phyloP scores from a whole-genome alignment of 2,113 vertebrate species.

The Austrofundulus limnaeus region DNA sequence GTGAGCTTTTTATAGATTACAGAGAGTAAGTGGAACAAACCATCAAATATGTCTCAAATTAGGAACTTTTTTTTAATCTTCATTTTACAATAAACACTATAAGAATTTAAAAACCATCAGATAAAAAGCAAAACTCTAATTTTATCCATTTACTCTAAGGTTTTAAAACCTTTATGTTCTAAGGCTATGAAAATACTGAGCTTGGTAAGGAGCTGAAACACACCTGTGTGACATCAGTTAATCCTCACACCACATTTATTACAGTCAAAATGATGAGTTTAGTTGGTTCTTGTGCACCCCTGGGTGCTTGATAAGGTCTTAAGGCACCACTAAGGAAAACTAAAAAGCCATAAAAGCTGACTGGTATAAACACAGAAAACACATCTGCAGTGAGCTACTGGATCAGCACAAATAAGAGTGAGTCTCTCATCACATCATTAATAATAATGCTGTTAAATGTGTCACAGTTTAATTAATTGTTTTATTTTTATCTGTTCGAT shows the following conservation, averaged over 20 bases:
- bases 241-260: constrained; percentile 7
- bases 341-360: constrained; percentile 20
- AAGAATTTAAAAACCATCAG: not conserved
- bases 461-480: not conserved
- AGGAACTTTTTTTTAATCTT: no score
- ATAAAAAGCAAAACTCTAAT: not conserved
- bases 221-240: not conserved
- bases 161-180: not conserved
- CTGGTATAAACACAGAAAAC: constrained; percentile 2
- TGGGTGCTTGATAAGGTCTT: constrained; percentile 11
- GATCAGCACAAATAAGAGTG: constrained; percentile 30
- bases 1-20: constrained; percentile 8
- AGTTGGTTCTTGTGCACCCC: constrained; percentile 3
- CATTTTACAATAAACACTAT: not conserved
- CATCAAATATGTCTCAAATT: not conserved
- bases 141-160: not conserved
- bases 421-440: not conserved
- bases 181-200: not conserved
- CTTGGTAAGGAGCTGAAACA: not conserved
- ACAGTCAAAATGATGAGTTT: constrained; percentile 12
- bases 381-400: not conserved
- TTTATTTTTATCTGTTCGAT: not conserved
- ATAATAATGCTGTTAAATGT: not conserved
- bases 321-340: constrained; percentile 10
- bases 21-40: not conserved